Evolutionary conservation across 1,140 invertebrate genomes (phyloP).

Genomic region (Drosophila micromelanica): DNA sequence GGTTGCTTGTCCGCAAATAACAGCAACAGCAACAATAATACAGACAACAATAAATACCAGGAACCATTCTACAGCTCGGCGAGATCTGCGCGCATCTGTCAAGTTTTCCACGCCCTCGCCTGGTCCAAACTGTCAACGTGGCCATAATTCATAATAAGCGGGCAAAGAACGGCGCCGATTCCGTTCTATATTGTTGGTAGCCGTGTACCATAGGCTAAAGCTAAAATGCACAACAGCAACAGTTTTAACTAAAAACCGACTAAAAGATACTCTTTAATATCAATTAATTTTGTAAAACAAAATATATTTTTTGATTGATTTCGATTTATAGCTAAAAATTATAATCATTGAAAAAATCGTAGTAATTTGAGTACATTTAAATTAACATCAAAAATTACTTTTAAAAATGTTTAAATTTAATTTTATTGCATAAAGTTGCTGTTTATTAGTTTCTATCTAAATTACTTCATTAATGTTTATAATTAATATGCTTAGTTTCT

Average conservation of each 20-base stretch:
- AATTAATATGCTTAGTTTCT: too few species aligned
- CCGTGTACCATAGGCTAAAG: constrained; percentile 18
- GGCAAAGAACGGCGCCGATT: constrained; percentile 60
- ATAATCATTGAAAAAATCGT: too few species aligned
- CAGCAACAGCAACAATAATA: constrained; percentile 7
- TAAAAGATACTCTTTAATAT: not conserved
- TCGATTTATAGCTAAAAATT: too few species aligned
- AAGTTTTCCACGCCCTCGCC: constrained; percentile 80
- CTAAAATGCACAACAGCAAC: constrained; percentile 15
- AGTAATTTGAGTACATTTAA: too few species aligned
- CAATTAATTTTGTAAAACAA: too few species aligned
- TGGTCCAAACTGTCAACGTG: constrained; percentile 79
- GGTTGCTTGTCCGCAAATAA: constrained; percentile 23
- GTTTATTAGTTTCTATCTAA: too few species aligned
- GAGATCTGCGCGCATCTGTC: constrained; percentile 72
- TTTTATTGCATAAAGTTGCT: too few species aligned
- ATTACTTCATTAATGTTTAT: too few species aligned
- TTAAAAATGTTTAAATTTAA: too few species aligned
- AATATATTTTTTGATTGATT: too few species aligned
- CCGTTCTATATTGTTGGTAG: constrained; percentile 53
- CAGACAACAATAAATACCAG: constrained; percentile 59
- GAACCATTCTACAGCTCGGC: constrained; percentile 57
- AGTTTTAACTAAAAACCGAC: not conserved
- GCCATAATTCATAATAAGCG: constrained; percentile 80
- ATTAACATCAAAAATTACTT: too few species aligned